Percentiles rank a stretch among this genome's conserved stretches.
phyloP scores from a whole-genome alignment of 2,113 vertebrate species.

The Danionella cerebrum region DNA sequence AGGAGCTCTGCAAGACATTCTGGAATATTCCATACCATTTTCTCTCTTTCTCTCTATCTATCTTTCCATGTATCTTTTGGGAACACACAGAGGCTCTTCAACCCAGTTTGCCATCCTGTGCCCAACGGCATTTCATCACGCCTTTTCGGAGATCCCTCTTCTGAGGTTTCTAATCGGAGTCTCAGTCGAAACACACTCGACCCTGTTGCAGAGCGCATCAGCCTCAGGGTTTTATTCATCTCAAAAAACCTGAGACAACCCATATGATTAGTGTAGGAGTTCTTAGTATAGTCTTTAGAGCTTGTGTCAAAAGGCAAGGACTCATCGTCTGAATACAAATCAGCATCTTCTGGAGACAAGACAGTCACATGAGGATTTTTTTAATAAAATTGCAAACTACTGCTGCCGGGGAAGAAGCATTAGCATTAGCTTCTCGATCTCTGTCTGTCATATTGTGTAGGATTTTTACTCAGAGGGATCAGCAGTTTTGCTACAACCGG shows the following conservation, averaged over 20 bases:
- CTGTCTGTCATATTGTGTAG: neutral
- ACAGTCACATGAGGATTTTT: neutral
- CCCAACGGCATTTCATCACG: slow-evolving; percentile 28
- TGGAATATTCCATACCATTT: too few species aligned
- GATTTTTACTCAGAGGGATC: neutral
- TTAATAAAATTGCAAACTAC: neutral
- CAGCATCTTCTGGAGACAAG: neutral
- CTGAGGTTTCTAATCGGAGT: slow-evolving; percentile 26
- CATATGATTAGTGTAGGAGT: neutral
- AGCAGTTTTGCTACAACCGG: neutral
- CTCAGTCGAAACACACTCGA: neutral
- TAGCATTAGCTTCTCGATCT: neutral
- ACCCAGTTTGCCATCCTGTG: slow-evolving; percentile 6
- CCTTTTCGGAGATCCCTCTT: slow-evolving; percentile 13
- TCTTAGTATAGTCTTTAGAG: neutral
- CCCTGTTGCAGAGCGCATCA: neutral
- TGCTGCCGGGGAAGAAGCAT: neutral
- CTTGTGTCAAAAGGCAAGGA: neutral
- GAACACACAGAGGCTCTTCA: neutral
- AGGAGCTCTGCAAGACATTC: too few species aligned
- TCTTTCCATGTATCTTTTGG: too few species aligned
- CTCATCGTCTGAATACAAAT: slow-evolving; percentile 4
- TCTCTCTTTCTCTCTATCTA: too few species aligned
- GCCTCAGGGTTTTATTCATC: slow-evolving; percentile 1
- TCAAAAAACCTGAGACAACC: neutral